phyloP scores from a whole-genome alignment of 2,113 vertebrate species.

The Lamprotornis superbus region DNA sequence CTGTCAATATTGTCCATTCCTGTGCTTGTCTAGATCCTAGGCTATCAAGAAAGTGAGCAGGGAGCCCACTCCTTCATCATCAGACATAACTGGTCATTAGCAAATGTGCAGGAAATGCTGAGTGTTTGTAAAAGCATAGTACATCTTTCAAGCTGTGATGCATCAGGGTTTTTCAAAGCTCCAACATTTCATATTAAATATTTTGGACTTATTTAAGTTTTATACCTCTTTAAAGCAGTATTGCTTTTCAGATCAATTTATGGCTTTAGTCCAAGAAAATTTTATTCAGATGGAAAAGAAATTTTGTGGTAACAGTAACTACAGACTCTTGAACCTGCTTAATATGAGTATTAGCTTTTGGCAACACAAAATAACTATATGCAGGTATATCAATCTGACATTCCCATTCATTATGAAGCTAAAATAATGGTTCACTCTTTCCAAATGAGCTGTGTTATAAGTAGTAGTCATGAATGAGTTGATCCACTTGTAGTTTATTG shows the following conservation, averaged over 20 bases:
- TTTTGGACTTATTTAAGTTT: not conserved
- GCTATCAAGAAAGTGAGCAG: not conserved
- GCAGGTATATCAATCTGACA: not conserved
- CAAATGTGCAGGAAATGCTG: not conserved
- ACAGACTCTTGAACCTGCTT: not conserved
- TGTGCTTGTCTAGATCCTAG: not conserved
- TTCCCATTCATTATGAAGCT: not conserved
- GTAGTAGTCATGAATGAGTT: not conserved
- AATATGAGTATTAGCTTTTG: not conserved
- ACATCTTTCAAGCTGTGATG: not conserved
- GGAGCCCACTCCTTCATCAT: rapidly evolving
- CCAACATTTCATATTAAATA: not conserved
- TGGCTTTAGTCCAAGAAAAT: not conserved
- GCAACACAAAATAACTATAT: not conserved
- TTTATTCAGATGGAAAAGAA: not conserved
- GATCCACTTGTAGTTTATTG: not conserved
- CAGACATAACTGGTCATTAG: not conserved
- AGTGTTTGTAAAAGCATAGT: not conserved
- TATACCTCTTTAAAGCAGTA: not conserved
- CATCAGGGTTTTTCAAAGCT: not conserved
- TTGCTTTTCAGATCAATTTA: not conserved
- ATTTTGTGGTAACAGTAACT: not conserved
- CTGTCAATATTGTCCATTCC: not conserved
- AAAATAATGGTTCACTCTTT: not conserved
- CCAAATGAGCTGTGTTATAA: not conserved